phyloP scores from a whole-genome alignment of 2,797 vertebrate genomes.

The Chelidonichthys spinosus region DNA sequence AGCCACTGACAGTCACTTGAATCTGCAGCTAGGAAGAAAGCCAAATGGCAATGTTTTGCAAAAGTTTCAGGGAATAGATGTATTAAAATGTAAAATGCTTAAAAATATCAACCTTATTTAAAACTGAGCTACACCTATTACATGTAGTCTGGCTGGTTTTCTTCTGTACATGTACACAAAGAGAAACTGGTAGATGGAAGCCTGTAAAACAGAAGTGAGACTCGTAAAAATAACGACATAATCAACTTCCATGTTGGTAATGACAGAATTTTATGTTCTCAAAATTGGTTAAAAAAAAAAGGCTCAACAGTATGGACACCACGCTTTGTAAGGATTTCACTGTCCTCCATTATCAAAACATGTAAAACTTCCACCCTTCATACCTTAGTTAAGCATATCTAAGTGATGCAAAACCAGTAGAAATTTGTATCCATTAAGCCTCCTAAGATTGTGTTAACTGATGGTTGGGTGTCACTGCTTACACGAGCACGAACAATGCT shows the following conservation, averaged over 20 bases:
- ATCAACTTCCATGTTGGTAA: constrained; percentile 38
- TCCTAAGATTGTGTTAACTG: constrained; percentile 9
- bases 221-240: constrained; percentile 43
- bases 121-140: not conserved
- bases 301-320: not conserved
- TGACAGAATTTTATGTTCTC: not conserved
- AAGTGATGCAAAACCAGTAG: constrained; percentile 35
- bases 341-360: not conserved
- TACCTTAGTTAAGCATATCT: not conserved
- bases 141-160: not conserved
- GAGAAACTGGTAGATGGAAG: not conserved
- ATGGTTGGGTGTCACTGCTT: constrained; percentile 4
- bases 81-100: constrained; percentile 13
- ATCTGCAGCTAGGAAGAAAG: constrained; percentile 53
- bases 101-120: not conserved
- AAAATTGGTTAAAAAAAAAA: not conserved
- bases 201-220: constrained; percentile 51
- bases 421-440: constrained; percentile 13
- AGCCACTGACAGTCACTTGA: constrained; percentile 60
- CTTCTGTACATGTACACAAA: constrained; percentile 8
- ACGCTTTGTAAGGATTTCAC: not conserved
- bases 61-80: constrained; percentile 17
- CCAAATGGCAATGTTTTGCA: constrained; percentile 54
- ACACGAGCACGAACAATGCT: constrained; percentile 23
- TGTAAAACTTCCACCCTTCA: not conserved